Conservation (phyloP, 2,888 invertebrate genomes). For the Cantharis flavilabris region DNA sequence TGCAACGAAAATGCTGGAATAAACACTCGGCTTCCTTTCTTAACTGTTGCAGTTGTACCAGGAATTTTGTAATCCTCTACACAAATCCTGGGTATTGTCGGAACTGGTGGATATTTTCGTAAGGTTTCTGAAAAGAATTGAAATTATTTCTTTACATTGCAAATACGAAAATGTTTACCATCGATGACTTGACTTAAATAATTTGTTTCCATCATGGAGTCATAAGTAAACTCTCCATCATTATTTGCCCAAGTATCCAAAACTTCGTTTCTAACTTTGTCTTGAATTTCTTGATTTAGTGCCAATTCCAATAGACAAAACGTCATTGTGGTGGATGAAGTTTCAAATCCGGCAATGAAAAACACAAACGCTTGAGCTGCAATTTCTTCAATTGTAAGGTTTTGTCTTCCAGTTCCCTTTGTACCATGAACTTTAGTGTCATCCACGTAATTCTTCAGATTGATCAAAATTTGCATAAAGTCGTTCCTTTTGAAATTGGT, state of each 20-base stretch:
- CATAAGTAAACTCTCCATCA: slow-evolving; percentile 55
- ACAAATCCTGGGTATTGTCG: slow-evolving; percentile 38
- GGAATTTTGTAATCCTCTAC: slow-evolving; percentile 40
- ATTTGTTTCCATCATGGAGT: slow-evolving; percentile 55
- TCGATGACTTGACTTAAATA: slow-evolving; percentile 57
- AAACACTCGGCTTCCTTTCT: slow-evolving; percentile 36
- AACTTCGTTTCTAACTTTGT: slow-evolving; percentile 54
- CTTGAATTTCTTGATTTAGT: slow-evolving; percentile 54
- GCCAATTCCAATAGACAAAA: slow-evolving; percentile 59
- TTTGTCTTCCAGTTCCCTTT: neutral
- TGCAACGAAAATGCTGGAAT: slow-evolving; percentile 42
- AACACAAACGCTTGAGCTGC: slow-evolving; percentile 42
- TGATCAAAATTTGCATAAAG: slow-evolving; percentile 60
- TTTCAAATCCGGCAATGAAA: slow-evolving; percentile 49
- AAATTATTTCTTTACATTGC: neutral
- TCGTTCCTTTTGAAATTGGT: slow-evolving; percentile 58
- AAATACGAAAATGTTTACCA: slow-evolving; percentile 18
- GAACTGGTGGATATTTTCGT: slow-evolving; percentile 43
- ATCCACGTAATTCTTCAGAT: slow-evolving; percentile 46
- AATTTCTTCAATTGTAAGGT: slow-evolving; percentile 22
- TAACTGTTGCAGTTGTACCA: slow-evolving; percentile 36
- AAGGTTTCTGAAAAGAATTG: slow-evolving; percentile 39
- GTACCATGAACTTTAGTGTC: neutral
- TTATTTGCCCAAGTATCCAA: slow-evolving; percentile 47
- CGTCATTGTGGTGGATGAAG: slow-evolving; percentile 52